These are phyloP conservation scores for Pemphredon lugubris DNA, from an alignment of 2,888 invertebrate genomes.

Conservation along the genomic window DNA sequence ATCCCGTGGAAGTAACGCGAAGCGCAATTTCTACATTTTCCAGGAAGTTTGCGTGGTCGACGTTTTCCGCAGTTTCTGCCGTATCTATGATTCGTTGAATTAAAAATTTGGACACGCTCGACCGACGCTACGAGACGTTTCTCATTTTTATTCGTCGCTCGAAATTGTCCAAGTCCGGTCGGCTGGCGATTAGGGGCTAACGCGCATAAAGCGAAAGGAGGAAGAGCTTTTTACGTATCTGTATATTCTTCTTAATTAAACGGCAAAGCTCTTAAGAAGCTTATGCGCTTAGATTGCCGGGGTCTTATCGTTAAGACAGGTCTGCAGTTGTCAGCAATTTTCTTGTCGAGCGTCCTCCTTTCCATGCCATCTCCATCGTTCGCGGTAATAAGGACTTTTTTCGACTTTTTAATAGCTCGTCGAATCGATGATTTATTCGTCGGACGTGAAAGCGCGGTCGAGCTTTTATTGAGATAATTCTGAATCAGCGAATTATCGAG, in stretches of 20 bases:
- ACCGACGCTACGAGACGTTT: neutral
- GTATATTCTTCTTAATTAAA: conserved; percentile 69
- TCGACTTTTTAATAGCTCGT: conserved; percentile 40
- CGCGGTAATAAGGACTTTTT: conserved; percentile 35
- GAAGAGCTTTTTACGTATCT: conserved; percentile 29
- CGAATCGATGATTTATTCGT: conserved; percentile 52
- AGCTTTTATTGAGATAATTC: conserved; percentile 33
- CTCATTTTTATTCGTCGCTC: neutral
- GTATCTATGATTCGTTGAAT: too few species aligned
- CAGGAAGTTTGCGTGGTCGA: too few species aligned
- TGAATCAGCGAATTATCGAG: too few species aligned
- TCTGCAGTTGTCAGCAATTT: conserved; percentile 73
- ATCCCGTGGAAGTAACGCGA: too few species aligned
- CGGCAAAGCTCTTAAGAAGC: conserved; percentile 70
- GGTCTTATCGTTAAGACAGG: conserved; percentile 68
- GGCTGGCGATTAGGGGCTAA: conserved; percentile 2
- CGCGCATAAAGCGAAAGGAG: conserved; percentile 20
- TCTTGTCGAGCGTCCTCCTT: conserved; percentile 24
- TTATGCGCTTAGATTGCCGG: conserved; percentile 66
- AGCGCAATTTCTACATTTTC: too few species aligned
- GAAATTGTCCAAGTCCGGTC: neutral
- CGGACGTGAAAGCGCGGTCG: conserved; percentile 2
- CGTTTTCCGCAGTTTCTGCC: too few species aligned
- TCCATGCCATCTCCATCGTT: conserved; percentile 1
- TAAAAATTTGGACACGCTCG: too few species aligned